Evolutionary conservation across 1,140 invertebrate genomes (phyloP).

Genomic region (Adoxophyes honmai): DNA sequence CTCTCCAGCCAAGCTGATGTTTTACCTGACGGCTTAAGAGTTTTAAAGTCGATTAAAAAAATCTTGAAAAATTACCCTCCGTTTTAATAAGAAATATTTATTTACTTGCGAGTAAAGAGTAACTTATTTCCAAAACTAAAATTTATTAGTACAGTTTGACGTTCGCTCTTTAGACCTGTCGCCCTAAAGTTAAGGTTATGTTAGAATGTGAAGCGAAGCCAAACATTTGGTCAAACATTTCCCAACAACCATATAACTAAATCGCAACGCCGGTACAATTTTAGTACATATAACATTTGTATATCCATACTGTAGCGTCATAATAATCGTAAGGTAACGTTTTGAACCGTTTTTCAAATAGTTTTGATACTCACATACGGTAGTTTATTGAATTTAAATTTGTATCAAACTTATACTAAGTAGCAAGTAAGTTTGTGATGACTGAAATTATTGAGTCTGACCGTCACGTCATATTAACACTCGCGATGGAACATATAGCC

Average conservation of each 20-base stretch:
- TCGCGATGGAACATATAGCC: too few species aligned
- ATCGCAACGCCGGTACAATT: constrained; percentile 39
- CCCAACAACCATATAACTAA: constrained; percentile 25
- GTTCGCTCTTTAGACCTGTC: too few species aligned
- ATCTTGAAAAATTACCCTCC: too few species aligned
- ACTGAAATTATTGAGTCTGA: constrained; percentile 3
- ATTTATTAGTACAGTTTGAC: too few species aligned
- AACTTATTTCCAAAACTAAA: too few species aligned
- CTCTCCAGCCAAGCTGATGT: too few species aligned
- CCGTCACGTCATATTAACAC: neutral
- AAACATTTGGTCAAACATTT: neutral
- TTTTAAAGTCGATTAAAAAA: too few species aligned
- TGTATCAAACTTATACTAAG: neutral
- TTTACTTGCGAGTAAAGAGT: too few species aligned
- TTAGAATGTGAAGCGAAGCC: too few species aligned
- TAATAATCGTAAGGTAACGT: constrained; percentile 15
- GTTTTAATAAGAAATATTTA: too few species aligned
- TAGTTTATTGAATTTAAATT: constrained; percentile 1
- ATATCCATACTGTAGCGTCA: constrained; percentile 27
- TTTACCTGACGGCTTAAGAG: too few species aligned
- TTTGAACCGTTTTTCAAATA: constrained; percentile 22
- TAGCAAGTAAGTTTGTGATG: neutral
- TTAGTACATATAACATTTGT: constrained; percentile 19
- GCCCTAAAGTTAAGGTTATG: too few species aligned
- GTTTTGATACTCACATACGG: constrained; percentile 25